Conservation (phyloP, 2,113 vertebrate genomes). For the Tragelaphus buxtoni region DNA sequence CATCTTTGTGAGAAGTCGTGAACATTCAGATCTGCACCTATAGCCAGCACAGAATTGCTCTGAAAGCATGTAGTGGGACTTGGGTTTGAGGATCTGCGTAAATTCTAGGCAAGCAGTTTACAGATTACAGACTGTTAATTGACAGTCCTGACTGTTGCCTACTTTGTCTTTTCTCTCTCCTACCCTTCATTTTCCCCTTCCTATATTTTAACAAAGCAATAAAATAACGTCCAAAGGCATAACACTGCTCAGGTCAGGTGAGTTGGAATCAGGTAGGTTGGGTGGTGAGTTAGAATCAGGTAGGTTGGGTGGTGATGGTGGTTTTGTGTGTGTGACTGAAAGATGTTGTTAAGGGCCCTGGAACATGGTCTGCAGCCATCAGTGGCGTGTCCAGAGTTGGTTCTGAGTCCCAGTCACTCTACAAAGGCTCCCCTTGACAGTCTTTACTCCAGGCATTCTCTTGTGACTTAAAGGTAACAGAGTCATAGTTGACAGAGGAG, state of each 20-base stretch:
- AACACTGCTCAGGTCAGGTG: background rate
- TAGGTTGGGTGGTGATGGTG: background rate
- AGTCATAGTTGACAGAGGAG: background rate
- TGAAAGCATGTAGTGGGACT: accelerated
- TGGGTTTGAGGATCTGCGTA: accelerated
- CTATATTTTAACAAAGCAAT: background rate
- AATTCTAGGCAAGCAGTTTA: background rate
- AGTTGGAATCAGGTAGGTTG: background rate
- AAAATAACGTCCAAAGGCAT: no score
- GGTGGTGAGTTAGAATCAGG: background rate
- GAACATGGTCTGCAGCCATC: background rate
- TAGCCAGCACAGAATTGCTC: accelerated
- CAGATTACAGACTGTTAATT: accelerated
- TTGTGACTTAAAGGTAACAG: background rate
- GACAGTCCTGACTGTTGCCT: background rate
- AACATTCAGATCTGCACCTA: no score
- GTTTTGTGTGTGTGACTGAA: background rate
- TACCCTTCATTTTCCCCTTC: background rate
- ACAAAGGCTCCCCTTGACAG: no score
- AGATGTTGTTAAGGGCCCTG: background rate
- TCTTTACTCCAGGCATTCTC: no score
- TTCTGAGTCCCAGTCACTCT: background rate
- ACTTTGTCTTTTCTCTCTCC: background rate
- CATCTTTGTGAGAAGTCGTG: background rate
- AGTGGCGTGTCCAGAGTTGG: background rate